Evolutionary conservation across 2,888 invertebrate genomes (phyloP), one percentile per base, ranked within the genome.

Genomic region (Hirtodrosophila histrioides): DNA sequence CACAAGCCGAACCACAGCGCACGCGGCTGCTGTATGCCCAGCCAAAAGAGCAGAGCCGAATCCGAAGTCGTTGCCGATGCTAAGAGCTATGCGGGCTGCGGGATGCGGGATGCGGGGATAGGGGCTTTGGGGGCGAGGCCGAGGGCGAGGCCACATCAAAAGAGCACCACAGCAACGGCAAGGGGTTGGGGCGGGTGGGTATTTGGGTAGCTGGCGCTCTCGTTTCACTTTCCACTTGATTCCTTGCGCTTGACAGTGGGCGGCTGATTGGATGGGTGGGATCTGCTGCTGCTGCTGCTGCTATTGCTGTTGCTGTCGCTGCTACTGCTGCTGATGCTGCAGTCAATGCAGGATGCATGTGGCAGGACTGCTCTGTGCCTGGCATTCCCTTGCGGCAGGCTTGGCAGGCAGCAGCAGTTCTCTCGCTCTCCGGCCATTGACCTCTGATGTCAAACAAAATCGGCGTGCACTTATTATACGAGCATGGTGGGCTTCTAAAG

Each of bases 401-500:
- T 8, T 51, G 41, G 51, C 56, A 37, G 31, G 24, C 50, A 43
- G 17, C 48, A 48, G 48, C 45, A 40, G 27, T 40, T 23, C n/a
- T 43, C 33, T 37, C 60, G 43, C 43, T 43, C 35, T 50, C 45
- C 80, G 88, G 80, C 70, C 86, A 86, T 86, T 86, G 86, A 86
- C 88, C 86, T 88, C 78, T 88, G 88, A 88, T 88, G 85, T 84
- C 85, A 88, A 88, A 86, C 85, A 75, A 86, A 86, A 78, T 88
- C 86, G 78, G 87, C 82, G 80, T 72, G 78, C 85, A 78, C 76
- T 78, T 86, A 84, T 83, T 86, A 81, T 69, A 17, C 17, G 17
- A 17, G 17, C 2, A 70, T 68, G 58, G 55, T 61, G 80, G 60
- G 49, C 17, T 17, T 12, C 62, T 39, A 44, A 55, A 37, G 35